Evolutionary conservation across 92 coral and sea anemone species (phyloP), one percentile per base, ranked within the genome.

Genomic region (Meandrina meandrites): DNA sequence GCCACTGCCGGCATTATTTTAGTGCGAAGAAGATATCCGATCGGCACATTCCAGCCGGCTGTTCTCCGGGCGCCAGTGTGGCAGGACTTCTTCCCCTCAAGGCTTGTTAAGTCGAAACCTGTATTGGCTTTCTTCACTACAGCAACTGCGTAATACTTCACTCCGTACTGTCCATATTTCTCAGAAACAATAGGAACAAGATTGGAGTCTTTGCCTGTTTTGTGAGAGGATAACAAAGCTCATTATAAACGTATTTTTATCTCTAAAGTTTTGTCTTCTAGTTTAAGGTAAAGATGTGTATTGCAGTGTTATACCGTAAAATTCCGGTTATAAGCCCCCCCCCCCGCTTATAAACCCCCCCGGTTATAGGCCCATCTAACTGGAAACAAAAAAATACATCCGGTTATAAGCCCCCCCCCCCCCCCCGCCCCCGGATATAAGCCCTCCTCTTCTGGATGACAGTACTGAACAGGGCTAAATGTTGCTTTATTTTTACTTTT

Each of bases 41-140:
- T 79, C 5, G 98, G 98, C 1, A 94, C 79, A 36, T 67, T 88
- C 95, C 97, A 96, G 31, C 98, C 98, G 0, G 94, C 91, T 0
- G 90, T 94, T 83, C 79, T 91, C 35, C 88, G 83, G 16, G 84
- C 92, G 21, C 95, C 98, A 0, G 98, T 94, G 71, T 96, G 98
- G 75, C 98, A 96, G 10, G 98, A 91, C 78, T 86, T 94, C 72
- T 75, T 91, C 8, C 92, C 96, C 35, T 88, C 90, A 24, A 94
- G 89, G 12, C 22, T 37, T 1, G 57, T 82, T 4, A 87, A 47
- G 31, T 50, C 34, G 8, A 91, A 28, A n/a, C 82, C 93, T 12
- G 85, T 78, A 57, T 86, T 80, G 16, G 14, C 36, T 36, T 81
- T 87, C 82, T 53, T 96, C 28, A 91, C 96, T 47, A 96, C 96